Evolutionary conservation across 2,888 invertebrate genomes (phyloP), one percentile per base, ranked within the genome.

Genomic region (Tinea pellionella): DNA sequence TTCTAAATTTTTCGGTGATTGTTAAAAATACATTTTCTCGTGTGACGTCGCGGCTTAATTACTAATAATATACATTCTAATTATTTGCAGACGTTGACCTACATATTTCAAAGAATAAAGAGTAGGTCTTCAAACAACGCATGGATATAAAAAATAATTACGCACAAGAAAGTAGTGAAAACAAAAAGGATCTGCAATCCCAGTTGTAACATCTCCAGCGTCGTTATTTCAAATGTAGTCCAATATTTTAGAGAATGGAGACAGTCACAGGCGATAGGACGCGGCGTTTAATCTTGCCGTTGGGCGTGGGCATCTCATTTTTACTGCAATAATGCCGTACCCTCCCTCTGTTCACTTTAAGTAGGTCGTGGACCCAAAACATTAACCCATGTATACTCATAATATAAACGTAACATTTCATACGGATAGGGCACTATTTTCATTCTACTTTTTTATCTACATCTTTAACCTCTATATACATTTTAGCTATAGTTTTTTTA

Each of bases 171-270:
- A 16, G 15, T 47, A 47, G 3, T 47, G 47, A 53, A 53, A 24
- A 53, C 24, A 53, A 53, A 53, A 53, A 24, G 53, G 16, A 24
- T 18, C 4, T 7, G 24, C 11, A 24, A 53, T 53, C 53, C 53
- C 53, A 24, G 24, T 53, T 16, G 53, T 57, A 57, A 29, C 57
- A 57, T 57, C 32, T 32, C 57, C 55, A 19, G 18, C 32, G 30
- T 32, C 15, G 57, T 30, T 57, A 57, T 57, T 57, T 57, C 57
- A 32, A 57, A 71, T 72, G 69, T 73, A 69, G 72, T 72, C 69
- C 69, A 73, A 78, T 78, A 77, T 75, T 75, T 77, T 73, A 74
- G 69, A 66, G 68, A 68, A 68, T 72, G 73, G 67, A 57, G 57
- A 57, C 71, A 72, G 71, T 69, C 68, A 70, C 74, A 72, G 69